A percentile compares a stretch with the other conserved stretches of the same genome.
Conservation (phyloP, 2,113 vertebrate genomes). For the Triplophysa rosa region DNA sequence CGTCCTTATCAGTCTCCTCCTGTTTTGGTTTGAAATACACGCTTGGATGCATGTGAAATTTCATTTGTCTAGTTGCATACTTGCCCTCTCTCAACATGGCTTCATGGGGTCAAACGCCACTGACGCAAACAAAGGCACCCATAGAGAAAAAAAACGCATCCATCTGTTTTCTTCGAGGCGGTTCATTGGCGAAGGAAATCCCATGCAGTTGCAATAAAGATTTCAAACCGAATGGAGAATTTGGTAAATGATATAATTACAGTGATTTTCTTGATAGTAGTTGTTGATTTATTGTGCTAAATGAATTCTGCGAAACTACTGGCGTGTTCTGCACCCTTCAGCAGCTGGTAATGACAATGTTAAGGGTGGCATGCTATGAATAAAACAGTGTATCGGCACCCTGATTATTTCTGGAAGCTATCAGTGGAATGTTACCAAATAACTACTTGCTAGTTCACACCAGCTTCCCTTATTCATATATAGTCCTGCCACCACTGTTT, state of each 20-base stretch:
- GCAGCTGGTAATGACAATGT: conserved; percentile 74
- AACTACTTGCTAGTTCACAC: conserved; percentile 72
- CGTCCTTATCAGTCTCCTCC: conserved; percentile 65
- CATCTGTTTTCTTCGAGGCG: conserved; percentile 11
- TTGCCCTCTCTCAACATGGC: conserved; percentile 79
- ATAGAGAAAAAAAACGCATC: conserved; percentile 2
- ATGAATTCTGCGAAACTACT: conserved; percentile 65
- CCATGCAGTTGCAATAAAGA: conserved; percentile 12
- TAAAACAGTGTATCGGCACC: conserved; percentile 73
- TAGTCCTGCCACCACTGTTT: conserved; percentile 47
- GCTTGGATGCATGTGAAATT: conserved; percentile 81
- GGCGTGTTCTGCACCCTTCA: conserved; percentile 62
- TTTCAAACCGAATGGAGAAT: conserved; percentile 22
- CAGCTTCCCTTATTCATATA: conserved; percentile 60
- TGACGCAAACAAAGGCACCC: conserved; percentile 75
- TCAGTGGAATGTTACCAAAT: conserved; percentile 78
- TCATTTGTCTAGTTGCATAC: conserved; percentile 76
- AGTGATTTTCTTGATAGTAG: conserved; percentile 33
- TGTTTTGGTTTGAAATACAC: conserved; percentile 75
- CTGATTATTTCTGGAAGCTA: conserved; percentile 75
- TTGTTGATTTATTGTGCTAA: conserved; percentile 60
- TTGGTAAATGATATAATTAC: conserved; percentile 47
- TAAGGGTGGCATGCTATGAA: conserved; percentile 74
- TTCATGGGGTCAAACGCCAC: conserved; percentile 62
- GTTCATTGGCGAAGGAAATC: neutral